A percentile compares a stretch with the other conserved stretches of the same genome.
Evolutionary conservation across 2,888 invertebrate genomes (phyloP).

Genomic region (Hirudinaria manillensis): DNA sequence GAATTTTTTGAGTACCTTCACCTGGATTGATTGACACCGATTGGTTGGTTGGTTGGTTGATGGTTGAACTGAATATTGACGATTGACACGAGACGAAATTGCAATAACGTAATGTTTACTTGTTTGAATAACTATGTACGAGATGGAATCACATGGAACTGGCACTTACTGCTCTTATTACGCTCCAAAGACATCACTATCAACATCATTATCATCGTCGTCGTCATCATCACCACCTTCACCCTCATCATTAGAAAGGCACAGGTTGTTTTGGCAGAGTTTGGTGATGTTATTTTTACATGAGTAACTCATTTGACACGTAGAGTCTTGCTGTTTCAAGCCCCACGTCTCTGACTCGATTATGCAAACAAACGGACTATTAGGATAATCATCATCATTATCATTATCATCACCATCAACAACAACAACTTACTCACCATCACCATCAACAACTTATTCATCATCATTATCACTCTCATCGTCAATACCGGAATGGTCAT

Average conservation of each 20-base stretch:
- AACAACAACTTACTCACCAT: slow-evolving; percentile 17
- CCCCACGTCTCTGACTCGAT: background rate
- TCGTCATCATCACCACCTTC: background rate
- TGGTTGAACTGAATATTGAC: background rate
- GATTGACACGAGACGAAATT: background rate
- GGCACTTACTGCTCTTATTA: no score
- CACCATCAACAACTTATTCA: slow-evolving; percentile 22
- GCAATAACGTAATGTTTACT: no score
- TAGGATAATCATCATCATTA: slow-evolving; percentile 28
- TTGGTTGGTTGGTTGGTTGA: background rate
- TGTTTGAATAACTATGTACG: no score
- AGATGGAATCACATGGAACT: no score
- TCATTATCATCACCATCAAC: slow-evolving; percentile 30
- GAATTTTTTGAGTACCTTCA: no score
- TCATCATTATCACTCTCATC: slow-evolving; percentile 29
- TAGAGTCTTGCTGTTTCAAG: no score
- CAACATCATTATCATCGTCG: slow-evolving; percentile 25
- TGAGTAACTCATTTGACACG: no score
- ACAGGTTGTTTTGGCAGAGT: no score
- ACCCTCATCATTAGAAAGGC: background rate
- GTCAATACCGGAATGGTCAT: slow-evolving; percentile 28
- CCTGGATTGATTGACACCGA: no score
- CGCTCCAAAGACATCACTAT: background rate
- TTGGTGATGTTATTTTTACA: no score
- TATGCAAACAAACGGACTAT: slow-evolving; percentile 13